Conservation (phyloP, 2,113 vertebrate genomes). For the Podocnemis expansa region DNA sequence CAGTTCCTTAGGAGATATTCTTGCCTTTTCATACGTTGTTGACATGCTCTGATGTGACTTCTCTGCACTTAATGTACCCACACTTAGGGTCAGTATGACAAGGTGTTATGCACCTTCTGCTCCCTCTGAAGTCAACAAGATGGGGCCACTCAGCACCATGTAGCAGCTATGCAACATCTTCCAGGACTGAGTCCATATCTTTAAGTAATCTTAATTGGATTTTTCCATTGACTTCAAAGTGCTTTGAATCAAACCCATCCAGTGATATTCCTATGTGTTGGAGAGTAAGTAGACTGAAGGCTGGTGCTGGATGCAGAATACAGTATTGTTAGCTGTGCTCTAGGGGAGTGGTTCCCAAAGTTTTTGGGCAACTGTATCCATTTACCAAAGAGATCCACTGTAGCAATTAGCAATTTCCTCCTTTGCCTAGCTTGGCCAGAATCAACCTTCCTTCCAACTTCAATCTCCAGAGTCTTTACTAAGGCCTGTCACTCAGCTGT, state of each 20-base stretch:
- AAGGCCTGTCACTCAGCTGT: neutral
- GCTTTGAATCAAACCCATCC: neutral
- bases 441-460: neutral
- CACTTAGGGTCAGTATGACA: neutral
- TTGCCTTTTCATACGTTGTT: neutral
- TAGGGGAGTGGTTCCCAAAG: neutral
- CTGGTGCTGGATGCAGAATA: neutral
- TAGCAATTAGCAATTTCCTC: neutral
- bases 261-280: neutral
- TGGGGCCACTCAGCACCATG: neutral
- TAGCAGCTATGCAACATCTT: neutral
- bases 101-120: neutral
- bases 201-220: neutral
- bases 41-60: neutral
- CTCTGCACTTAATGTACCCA: neutral
- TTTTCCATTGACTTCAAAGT: neutral
- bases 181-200: neutral
- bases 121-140: neutral
- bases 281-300: neutral
- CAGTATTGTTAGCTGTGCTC: neutral
- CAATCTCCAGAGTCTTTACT: neutral
- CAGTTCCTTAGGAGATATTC: neutral
- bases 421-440: neutral
- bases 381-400: neutral
- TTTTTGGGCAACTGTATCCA: neutral